A percentile compares a stretch with the other conserved stretches of the same genome.
Conservation (phyloP, 2,888 invertebrate species). For the Drosophila recens region DNA sequence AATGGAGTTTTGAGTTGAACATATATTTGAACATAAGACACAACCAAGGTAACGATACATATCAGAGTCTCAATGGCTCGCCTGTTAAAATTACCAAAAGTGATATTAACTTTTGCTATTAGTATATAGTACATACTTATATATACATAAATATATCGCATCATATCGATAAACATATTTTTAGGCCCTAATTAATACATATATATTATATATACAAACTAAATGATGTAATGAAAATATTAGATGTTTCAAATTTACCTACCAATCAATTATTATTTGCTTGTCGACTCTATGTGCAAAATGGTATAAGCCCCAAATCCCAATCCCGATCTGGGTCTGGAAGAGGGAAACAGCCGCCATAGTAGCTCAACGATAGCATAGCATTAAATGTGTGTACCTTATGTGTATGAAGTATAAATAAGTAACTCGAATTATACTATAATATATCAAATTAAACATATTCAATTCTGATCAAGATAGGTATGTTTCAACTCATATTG, state of each 20-base stretch:
- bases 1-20: conserved; percentile 36
- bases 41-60: conserved; percentile 91
- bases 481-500: conserved; percentile 63
- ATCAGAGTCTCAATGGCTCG: conserved; percentile 90
- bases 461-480: conserved; percentile 26
- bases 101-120: conserved; percentile 86
- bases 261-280: conserved; percentile 85
- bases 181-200: conserved; percentile 63
- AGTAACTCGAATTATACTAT: conserved; percentile 37
- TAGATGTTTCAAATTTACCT: conserved; percentile 80
- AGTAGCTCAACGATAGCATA: conserved; percentile 74
- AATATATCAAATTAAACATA: conserved; percentile 24
- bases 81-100: conserved; percentile 87
- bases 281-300: conserved; percentile 63
- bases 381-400: conserved; percentile 81
- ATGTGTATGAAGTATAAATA: conserved; percentile 60
- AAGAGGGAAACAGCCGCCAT: conserved; percentile 40
- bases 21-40: conserved; percentile 84
- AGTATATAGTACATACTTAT: conserved; percentile 52
- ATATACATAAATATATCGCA: conserved; percentile 59
- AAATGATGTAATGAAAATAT: conserved; percentile 67
- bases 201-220: no score
- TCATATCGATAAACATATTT: conserved; percentile 68
- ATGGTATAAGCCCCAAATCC: conserved; percentile 18
- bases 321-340: background rate